Conservation (phyloP, 2,888 invertebrate genomes). For the Xylophagus ater region DNA sequence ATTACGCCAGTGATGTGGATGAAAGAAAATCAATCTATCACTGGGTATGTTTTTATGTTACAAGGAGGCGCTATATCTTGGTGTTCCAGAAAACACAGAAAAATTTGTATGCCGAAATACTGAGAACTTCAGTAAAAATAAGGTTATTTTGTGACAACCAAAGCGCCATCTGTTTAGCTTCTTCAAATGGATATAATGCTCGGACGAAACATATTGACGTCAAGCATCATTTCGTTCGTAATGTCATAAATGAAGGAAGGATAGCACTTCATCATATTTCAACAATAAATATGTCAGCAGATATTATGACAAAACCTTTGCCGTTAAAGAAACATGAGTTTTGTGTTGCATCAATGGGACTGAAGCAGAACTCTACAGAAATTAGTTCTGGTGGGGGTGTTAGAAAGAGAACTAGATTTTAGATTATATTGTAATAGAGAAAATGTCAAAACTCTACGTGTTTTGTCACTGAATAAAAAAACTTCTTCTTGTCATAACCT, state of each 20-base stretch:
- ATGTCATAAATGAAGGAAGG: neutral
- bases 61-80: slow-evolving; percentile 1
- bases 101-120: neutral
- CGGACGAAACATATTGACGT: slow-evolving; percentile 7
- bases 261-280: neutral
- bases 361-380: no score
- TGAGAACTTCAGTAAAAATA: neutral
- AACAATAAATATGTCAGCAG: neutral
- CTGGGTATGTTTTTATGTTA: slow-evolving; percentile 4
- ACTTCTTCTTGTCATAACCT: no score
- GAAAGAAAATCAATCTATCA: slow-evolving; percentile 1
- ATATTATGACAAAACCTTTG: neutral
- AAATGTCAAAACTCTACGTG: no score
- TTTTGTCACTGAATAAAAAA: no score
- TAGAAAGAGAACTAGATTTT: no score
- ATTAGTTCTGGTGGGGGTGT: no score
- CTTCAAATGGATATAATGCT: neutral
- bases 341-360: no score
- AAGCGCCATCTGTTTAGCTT: slow-evolving; percentile 1
- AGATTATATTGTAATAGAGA: no score
- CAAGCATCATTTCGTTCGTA: slow-evolving; percentile 1
- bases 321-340: neutral
- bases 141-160: slow-evolving; percentile 4
- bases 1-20: slow-evolving; percentile 11
- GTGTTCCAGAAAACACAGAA: slow-evolving; percentile 3